A percentile compares a stretch with the other conserved stretches of the same genome.
Conservation (phyloP, 2,113 vertebrate genomes). For the Scytalopus superciliaris region DNA sequence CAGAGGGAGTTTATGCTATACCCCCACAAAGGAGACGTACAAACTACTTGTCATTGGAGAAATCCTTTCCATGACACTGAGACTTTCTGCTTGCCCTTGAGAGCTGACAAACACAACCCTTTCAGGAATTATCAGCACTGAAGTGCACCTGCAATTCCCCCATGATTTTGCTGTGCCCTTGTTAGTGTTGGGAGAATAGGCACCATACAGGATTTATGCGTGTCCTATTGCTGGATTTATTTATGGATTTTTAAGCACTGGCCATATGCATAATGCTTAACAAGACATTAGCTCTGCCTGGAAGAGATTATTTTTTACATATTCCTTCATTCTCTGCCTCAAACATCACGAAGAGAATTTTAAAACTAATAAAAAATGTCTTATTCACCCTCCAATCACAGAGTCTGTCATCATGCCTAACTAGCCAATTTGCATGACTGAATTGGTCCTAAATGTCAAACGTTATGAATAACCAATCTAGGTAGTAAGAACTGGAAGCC, state of each 20-base stretch:
- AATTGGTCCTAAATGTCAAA: neutral
- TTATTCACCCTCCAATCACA: neutral
- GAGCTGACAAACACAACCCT: neutral
- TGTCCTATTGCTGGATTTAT: neutral
- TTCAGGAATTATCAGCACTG: conserved; percentile 9
- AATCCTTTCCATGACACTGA: conserved; percentile 38
- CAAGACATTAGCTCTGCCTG: neutral
- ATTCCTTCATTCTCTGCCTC: neutral
- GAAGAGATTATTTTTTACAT: neutral
- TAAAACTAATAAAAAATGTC: neutral
- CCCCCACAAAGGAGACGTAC: conserved; percentile 29
- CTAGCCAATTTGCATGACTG: neutral
- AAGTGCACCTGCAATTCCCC: conserved; percentile 51
- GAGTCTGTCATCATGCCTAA: neutral
- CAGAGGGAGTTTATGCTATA: conserved; percentile 58
- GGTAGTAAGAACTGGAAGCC: neutral
- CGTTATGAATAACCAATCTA: neutral
- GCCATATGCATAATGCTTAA: neutral
- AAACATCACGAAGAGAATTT: neutral
- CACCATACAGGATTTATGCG: neutral
- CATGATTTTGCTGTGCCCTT: neutral
- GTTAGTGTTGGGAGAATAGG: neutral
- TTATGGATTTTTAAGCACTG: neutral
- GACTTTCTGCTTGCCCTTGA: conserved; percentile 43
- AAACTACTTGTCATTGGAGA: conserved; percentile 42